Evolutionary conservation across 2,797 vertebrate genomes (phyloP).

Genomic region (Spondyliosoma cantharus): DNA sequence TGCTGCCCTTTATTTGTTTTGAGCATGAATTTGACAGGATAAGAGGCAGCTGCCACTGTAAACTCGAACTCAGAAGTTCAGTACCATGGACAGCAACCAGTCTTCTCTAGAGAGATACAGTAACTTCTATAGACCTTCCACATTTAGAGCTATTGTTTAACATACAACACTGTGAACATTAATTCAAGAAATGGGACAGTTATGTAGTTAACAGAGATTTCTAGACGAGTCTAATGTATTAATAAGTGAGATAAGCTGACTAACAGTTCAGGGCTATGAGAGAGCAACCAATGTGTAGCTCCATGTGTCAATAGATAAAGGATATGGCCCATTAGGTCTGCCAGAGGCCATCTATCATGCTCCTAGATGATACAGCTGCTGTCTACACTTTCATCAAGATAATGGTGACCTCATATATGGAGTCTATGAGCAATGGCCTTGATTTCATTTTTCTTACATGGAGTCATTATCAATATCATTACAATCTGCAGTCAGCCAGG

Average conservation of each 20-base stretch:
- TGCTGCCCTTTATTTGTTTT: too few relatives aligned
- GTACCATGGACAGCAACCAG: conserved; percentile 84
- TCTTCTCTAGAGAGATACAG: neutral
- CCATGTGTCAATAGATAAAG: conserved; percentile 70
- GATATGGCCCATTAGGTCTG: conserved; percentile 75
- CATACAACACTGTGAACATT: conserved; percentile 22
- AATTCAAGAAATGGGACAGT: conserved; percentile 26
- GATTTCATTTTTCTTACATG: conserved; percentile 71
- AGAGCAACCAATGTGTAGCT: conserved; percentile 43
- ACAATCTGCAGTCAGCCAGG: conserved; percentile 51
- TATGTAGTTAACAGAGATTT: conserved; percentile 30
- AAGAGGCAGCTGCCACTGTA: conserved; percentile 26
- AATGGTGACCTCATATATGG: conserved; percentile 77
- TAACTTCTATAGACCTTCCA: neutral
- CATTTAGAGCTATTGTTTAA: conserved; percentile 2
- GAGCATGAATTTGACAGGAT: too few relatives aligned
- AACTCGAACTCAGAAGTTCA: conserved; percentile 68
- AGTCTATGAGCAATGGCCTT: conserved; percentile 71
- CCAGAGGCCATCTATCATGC: conserved; percentile 73
- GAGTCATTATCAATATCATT: conserved; percentile 71
- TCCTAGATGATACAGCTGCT: conserved; percentile 76
- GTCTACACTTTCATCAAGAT: conserved; percentile 80
- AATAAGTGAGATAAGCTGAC: conserved; percentile 36
- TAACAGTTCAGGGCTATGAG: conserved; percentile 37
- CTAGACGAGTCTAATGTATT: conserved; percentile 33